Conservation (phyloP, 2,113 vertebrate genomes). For the Phrynocephalus versicolor region DNA sequence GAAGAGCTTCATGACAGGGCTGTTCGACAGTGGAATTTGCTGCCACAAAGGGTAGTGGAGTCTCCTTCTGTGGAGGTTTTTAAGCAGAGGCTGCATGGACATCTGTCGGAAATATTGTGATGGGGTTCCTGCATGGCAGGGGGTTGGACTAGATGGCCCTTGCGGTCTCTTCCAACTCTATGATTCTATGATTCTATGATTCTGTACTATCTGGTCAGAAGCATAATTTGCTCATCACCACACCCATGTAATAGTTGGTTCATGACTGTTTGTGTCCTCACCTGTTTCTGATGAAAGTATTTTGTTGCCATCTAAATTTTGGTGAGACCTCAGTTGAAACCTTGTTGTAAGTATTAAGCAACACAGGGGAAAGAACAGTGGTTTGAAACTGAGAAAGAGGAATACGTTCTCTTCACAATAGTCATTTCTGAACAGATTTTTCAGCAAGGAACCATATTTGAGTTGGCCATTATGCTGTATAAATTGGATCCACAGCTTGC, state of each 20-base stretch:
- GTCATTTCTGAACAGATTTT: slow-evolving; percentile 57
- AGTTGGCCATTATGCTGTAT: slow-evolving; percentile 51
- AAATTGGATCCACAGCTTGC: slow-evolving; percentile 58
- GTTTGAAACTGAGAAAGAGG: background rate
- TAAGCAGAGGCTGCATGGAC: no score
- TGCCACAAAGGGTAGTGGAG: no score
- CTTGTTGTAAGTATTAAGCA: background rate
- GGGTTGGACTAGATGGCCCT: no score
- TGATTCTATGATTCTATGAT: no score
- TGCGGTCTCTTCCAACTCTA: no score
- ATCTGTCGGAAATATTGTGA: no score
- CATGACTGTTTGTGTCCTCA: background rate
- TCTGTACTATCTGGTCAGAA: background rate
- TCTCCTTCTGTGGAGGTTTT: no score
- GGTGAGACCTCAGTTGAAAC: background rate
- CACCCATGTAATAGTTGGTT: background rate
- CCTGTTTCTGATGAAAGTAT: background rate
- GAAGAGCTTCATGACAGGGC: no score
- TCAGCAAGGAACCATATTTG: slow-evolving; percentile 67
- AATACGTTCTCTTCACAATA: slow-evolving; percentile 14
- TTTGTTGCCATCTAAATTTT: background rate
- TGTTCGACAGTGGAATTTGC: no score
- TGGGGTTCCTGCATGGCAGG: no score
- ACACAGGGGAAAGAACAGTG: background rate
- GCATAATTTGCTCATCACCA: background rate